phyloP scores from a whole-genome alignment of 2,797 vertebrate species.

The Myotis vivesi region DNA sequence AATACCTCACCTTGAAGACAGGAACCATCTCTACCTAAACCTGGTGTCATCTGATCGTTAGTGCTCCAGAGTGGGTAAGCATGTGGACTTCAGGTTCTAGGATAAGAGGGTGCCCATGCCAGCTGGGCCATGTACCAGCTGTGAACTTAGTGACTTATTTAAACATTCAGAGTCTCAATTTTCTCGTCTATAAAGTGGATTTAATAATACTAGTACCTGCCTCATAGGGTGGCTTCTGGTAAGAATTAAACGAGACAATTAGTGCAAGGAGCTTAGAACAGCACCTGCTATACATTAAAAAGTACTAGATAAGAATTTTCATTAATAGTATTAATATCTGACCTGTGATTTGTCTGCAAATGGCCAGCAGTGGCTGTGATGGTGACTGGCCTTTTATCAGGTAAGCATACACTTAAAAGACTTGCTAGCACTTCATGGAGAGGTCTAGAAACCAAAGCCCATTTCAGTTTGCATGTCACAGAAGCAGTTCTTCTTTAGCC shows the following conservation, averaged over 20 bases:
- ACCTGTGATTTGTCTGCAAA: background rate
- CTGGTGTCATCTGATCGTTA: background rate
- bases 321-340: background rate
- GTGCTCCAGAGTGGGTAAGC: background rate
- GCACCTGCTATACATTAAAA: background rate
- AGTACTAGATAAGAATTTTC: background rate
- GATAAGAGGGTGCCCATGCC: too few relatives aligned
- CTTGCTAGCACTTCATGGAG: background rate
- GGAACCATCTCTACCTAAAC: background rate
- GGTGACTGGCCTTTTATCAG: background rate
- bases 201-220: background rate
- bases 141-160: background rate
- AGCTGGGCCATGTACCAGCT: background rate
- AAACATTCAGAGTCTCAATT: background rate
- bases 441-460: slow-evolving; percentile 47
- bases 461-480: background rate
- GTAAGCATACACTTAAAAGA: background rate
- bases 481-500: slow-evolving; percentile 7
- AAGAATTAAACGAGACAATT: slow-evolving; percentile 14
- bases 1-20: background rate
- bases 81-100: background rate
- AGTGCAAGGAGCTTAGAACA: background rate
- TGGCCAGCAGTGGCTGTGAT: background rate
- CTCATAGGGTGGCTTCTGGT: background rate
- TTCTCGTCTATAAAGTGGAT: slow-evolving; percentile 8